Base-by-base conservation (phyloP, 2,888 invertebrate species). In the Lycia hirtaria region DNA sequence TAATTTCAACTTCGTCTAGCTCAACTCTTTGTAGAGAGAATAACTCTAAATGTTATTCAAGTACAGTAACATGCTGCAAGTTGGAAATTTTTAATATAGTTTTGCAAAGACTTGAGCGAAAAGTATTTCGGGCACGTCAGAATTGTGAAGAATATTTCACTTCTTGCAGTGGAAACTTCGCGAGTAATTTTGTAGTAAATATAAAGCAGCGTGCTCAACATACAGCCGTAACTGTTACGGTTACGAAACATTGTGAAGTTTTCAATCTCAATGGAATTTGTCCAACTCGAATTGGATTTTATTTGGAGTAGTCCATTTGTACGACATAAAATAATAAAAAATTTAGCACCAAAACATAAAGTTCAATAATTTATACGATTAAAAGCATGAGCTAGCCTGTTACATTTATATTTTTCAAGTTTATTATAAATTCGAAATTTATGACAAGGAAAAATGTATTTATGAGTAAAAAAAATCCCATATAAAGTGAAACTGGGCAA, bases 1-100 rank as follows among this genome's bases (percentile, higher is more conserved):
- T 58, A 63, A 65, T 59, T 63, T 55, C 52, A 65, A 62, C 60
- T 53, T 40, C 12, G 26, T 35, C 52, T 28, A 35, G 28, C 43
- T 30, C 48, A 56, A 59, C 53, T 56, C 55, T 56, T 56, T 62
- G 52, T 26, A 47, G 50, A 33, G 32, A 60, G 41, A 61, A 56
- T 50, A 60, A 56, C 47, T 56, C 20, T 38, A 57, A 64, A 62
- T 56, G 32, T 54, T 49, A 22, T 53, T 19, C 22, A 51, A 56
- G 41, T 59, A 43, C 55, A 49, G 48, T 54, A 60, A 56, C 53
- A 54, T 47, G 57, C 56, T 44, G 35, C 44, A 38, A 53, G 44
- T 52, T 57, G 48, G 24, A 53, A 60, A 43, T 44, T 40, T 58
- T 64, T 54, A 48, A 56, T 57, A 58, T 40, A 55, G 41, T 55